phyloP scores from a whole-genome alignment of 2,113 vertebrate genomes.

The Mesoclemmys tuberculata region DNA sequence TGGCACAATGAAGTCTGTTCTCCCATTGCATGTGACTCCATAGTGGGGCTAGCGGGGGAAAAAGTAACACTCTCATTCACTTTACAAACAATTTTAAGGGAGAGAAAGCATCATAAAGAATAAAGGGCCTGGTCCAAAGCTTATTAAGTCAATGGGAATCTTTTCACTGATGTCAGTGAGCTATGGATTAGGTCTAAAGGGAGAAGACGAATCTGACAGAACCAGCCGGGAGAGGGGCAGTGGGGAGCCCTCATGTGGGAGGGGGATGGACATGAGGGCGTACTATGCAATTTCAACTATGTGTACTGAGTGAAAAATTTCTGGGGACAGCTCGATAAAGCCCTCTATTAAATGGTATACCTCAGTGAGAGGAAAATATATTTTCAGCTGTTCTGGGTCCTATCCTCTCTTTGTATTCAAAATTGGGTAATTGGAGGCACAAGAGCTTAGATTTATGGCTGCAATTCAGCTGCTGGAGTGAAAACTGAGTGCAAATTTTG shows the following conservation, averaged over 20 bases:
- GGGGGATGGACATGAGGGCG: not conserved
- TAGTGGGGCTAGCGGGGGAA: not conserved
- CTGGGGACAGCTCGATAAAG: not conserved
- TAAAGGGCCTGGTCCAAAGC: not conserved
- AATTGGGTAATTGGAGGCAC: not conserved
- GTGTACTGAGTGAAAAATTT: not conserved
- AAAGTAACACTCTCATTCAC: not conserved
- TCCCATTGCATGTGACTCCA: not conserved
- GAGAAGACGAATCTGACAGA: not conserved
- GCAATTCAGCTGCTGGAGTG: not conserved
- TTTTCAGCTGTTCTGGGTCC: not conserved
- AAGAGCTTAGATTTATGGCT: not conserved
- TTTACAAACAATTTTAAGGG: not conserved
- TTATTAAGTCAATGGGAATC: not conserved
- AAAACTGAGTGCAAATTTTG: not conserved
- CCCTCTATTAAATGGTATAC: not conserved
- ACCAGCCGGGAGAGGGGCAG: not conserved
- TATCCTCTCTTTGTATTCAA: not conserved
- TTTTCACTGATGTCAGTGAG: not conserved
- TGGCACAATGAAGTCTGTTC: not conserved
- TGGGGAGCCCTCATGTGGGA: not conserved
- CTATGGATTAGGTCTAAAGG: not conserved
- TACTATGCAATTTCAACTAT: not conserved
- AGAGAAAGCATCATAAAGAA: not conserved
- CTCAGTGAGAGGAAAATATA: not conserved